A percentile compares a stretch with the other conserved stretches of the same genome.
These are phyloP conservation scores for Drosophila pseudotalamancana DNA, from an alignment of 2,888 invertebrate species.

Conservation along the genomic window DNA sequence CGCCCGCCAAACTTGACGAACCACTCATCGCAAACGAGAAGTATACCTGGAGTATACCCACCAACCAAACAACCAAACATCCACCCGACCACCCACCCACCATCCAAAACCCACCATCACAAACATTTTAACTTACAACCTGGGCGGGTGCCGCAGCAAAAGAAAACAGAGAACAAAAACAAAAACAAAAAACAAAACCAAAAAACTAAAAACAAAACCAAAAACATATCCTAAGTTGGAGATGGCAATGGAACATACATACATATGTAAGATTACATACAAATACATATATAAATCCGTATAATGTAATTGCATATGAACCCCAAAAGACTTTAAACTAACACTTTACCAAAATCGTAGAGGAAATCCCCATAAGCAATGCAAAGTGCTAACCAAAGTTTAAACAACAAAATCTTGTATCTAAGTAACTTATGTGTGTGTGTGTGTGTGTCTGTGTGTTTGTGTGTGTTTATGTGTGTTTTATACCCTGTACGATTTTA, in stretches of 20 bases:
- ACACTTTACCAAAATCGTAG: slow-evolving; percentile 12
- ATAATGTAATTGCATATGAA: slow-evolving; percentile 3
- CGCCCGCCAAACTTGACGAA: slow-evolving; percentile 27
- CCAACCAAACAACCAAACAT: not conserved
- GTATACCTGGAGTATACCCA: slow-evolving; percentile 1
- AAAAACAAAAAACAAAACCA: not conserved
- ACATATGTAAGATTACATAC: slow-evolving; percentile 7
- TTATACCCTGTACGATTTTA: too few species aligned
- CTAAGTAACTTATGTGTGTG: not conserved
- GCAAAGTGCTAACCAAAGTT: slow-evolving; percentile 7
- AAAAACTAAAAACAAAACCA: not conserved
- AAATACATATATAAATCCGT: not conserved
- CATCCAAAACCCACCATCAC: slow-evolving; percentile 21
- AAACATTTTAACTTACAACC: slow-evolving; percentile 3
- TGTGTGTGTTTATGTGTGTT: too few species aligned
- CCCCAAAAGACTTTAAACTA: slow-evolving; percentile 22
- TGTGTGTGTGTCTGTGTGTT: not conserved
- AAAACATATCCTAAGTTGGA: slow-evolving; percentile 48
- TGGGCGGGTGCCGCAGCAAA: slow-evolving; percentile 22
- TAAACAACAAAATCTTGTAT: not conserved
- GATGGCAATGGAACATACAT: slow-evolving; percentile 12
- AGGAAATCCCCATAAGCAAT: slow-evolving; percentile 17
- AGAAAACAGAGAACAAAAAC: not conserved
- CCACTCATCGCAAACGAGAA: not conserved
- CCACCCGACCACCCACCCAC: slow-evolving; percentile 12